These are phyloP conservation scores for Glossophaga mutica DNA, from an alignment of 2,797 vertebrate species.

Conservation along the genomic window DNA sequence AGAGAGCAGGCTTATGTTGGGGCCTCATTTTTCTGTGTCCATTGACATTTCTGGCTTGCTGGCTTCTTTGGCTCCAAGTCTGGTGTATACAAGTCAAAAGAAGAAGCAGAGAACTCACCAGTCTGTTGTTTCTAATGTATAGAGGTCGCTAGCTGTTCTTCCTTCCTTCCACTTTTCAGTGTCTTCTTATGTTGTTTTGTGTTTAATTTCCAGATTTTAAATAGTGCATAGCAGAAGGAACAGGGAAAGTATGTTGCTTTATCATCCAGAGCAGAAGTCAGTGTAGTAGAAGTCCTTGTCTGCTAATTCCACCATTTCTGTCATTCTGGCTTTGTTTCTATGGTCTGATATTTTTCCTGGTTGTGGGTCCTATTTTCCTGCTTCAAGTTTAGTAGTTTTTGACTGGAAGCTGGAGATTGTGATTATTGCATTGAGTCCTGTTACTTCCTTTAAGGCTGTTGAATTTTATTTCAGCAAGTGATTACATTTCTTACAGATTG, in stretches of 20 bases:
- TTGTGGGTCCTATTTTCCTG: neutral
- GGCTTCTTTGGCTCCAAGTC: neutral
- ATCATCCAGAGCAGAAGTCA: neutral
- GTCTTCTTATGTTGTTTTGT: neutral
- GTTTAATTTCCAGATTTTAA: conserved; percentile 10
- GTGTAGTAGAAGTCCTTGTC: neutral
- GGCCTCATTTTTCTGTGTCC: neutral
- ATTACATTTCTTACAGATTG: neutral
- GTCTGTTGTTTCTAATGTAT: neutral
- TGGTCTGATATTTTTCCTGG: neutral
- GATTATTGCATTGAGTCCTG: neutral
- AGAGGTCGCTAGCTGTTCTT: neutral
- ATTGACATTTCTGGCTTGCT: neutral
- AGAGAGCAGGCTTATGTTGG: neutral
- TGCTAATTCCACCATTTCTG: neutral
- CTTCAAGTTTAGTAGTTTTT: neutral
- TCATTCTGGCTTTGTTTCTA: neutral
- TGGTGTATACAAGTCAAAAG: neutral
- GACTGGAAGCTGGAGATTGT: neutral
- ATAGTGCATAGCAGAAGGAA: neutral
- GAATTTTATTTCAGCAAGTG: conserved; percentile 7
- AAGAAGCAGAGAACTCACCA: neutral
- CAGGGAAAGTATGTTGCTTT: neutral
- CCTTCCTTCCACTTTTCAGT: neutral
- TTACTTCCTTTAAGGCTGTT: neutral